These are phyloP conservation scores for Nezara viridula DNA, from an alignment of 2,888 invertebrate genomes.

Conservation along the genomic window DNA sequence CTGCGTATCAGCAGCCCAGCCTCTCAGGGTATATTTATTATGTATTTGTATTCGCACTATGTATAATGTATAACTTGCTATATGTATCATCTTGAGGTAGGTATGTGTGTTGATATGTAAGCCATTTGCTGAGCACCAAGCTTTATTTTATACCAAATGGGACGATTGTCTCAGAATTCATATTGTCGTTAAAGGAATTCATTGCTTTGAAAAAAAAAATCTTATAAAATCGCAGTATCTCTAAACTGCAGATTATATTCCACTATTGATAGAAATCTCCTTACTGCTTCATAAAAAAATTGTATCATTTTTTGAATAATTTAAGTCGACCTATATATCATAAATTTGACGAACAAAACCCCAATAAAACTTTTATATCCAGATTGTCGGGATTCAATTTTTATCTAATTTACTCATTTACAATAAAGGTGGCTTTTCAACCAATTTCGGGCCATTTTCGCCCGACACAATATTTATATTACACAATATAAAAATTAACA, in stretches of 20 bases:
- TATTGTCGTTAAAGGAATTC: not conserved
- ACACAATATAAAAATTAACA: too few species aligned
- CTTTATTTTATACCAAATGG: not conserved
- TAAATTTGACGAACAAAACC: not conserved
- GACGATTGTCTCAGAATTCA: not conserved
- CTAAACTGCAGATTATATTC: too few species aligned
- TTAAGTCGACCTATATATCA: not conserved
- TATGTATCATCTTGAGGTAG: not conserved
- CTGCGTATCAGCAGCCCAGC: conserved; percentile 41
- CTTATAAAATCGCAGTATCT: too few species aligned
- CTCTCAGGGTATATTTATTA: conserved; percentile 53
- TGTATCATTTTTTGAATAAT: not conserved
- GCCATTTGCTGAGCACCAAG: not conserved
- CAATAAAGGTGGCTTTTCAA: too few species aligned
- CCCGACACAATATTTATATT: too few species aligned
- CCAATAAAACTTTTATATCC: not conserved
- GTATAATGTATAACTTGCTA: not conserved
- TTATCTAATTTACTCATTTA: too few species aligned
- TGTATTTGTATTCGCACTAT: conserved; percentile 35
- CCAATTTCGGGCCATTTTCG: too few species aligned
- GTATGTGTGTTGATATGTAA: conserved; percentile 9
- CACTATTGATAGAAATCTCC: too few species aligned
- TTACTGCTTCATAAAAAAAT: not conserved
- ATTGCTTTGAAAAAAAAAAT: not conserved
- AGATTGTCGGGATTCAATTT: not conserved